Conservation (phyloP, 2,113 vertebrate species). For the Picathartes gymnocephalus region DNA sequence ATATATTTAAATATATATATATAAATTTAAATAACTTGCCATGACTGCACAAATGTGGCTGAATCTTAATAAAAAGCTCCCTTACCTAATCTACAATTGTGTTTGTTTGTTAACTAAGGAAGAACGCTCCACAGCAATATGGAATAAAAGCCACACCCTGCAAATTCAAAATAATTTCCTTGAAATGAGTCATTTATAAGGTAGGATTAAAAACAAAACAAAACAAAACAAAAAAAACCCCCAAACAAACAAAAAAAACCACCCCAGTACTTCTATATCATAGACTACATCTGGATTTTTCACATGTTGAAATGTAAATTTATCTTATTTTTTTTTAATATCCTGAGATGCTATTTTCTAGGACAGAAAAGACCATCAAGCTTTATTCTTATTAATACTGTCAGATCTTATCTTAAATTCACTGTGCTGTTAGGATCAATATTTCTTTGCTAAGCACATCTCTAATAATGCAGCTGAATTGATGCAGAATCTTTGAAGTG, state of each 20-base stretch:
- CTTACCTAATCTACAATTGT: not conserved
- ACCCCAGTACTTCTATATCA: not conserved
- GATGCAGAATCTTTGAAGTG: not conserved
- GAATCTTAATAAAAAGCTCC: not conserved
- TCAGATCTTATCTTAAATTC: conserved; percentile 1
- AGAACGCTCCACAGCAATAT: not conserved
- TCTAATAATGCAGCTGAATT: not conserved
- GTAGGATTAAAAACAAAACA: not conserved
- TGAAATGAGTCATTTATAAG: not conserved
- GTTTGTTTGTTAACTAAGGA: not conserved
- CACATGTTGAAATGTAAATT: not conserved
- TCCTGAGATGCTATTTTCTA: not conserved
- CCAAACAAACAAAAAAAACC: not conserved
- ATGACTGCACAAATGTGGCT: not conserved
- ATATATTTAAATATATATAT: too few species aligned
- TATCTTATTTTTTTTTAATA: not conserved
- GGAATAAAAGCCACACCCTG: not conserved
- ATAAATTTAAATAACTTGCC: not conserved
- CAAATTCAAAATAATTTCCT: not conserved
- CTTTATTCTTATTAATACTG: not conserved
- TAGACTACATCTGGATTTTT: not conserved
- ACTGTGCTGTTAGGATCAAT: not conserved
- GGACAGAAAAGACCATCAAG: not conserved
- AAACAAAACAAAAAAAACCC: not conserved
- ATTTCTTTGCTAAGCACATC: conserved; percentile 10